Evolutionary conservation across 2,888 invertebrate genomes (phyloP).

Genomic region (Hydriomena furcata): DNA sequence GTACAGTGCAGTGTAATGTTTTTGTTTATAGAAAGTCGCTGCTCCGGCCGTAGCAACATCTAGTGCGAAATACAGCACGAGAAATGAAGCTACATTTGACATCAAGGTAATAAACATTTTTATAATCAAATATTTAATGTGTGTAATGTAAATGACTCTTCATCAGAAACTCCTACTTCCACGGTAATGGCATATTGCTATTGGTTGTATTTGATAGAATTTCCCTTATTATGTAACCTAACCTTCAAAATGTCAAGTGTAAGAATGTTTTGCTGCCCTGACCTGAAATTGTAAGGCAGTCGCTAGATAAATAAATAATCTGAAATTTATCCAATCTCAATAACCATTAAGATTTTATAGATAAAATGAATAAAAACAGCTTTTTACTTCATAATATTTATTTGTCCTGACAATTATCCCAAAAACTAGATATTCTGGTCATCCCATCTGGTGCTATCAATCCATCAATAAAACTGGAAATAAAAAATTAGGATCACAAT

Average conservation of each 20-base stretch:
- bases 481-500: too few relatives aligned
- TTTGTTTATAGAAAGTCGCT: slow-evolving; percentile 65
- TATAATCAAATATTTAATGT: not conserved
- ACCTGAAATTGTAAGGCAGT: slow-evolving; percentile 4
- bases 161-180: not conserved
- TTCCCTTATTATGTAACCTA: slow-evolving; percentile 72
- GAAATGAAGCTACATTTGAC: slow-evolving; percentile 85
- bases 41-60: slow-evolving; percentile 57
- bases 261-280: slow-evolving; percentile 40
- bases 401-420: too few relatives aligned
- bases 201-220: slow-evolving; percentile 4
- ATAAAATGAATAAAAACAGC: too few relatives aligned
- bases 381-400: too few relatives aligned
- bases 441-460: too few relatives aligned
- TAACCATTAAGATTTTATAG: too few relatives aligned
- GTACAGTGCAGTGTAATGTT: slow-evolving; percentile 13
- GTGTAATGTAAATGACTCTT: not conserved
- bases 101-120: slow-evolving; percentile 69
- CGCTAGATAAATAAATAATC: slow-evolving; percentile 2
- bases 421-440: too few relatives aligned
- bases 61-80: slow-evolving; percentile 82
- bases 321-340: not conserved
- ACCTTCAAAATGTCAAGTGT: slow-evolving; percentile 74
- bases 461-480: too few relatives aligned
- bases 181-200: not conserved